A percentile compares a stretch with the other conserved stretches of the same genome.
Evolutionary conservation across 2,888 invertebrate species (phyloP).

Genomic region (Ophion ellenae): DNA sequence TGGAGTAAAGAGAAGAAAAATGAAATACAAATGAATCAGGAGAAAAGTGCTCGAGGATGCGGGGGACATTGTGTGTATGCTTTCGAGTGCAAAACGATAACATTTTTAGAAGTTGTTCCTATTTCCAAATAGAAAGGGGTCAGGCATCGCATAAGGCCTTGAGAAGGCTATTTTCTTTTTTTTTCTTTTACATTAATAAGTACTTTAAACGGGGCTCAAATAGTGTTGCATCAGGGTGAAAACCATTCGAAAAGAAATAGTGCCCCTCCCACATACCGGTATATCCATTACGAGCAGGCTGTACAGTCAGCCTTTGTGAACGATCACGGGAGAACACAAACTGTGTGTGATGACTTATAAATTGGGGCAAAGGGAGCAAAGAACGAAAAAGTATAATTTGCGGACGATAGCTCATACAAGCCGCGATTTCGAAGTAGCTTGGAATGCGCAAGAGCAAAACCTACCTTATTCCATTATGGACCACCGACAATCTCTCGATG

Average conservation of each 20-base stretch:
- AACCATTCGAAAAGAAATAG: background rate
- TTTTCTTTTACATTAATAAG: background rate
- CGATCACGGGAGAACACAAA: constrained; percentile 29
- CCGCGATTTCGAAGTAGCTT: constrained; percentile 66
- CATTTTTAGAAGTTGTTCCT: background rate
- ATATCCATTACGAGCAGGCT: background rate
- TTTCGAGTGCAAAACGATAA: background rate
- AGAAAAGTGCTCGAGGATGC: background rate
- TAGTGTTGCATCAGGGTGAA: background rate
- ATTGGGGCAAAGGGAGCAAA: constrained; percentile 26
- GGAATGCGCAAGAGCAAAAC: constrained; percentile 68
- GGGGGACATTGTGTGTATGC: background rate
- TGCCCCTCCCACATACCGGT: background rate
- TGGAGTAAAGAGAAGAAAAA: background rate
- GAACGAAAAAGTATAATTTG: constrained; percentile 42
- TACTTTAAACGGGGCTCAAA: background rate
- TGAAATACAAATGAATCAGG: background rate
- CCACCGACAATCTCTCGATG: constrained; percentile 50
- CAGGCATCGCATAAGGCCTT: background rate
- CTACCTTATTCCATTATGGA: constrained; percentile 68
- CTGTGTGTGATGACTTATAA: constrained; percentile 30
- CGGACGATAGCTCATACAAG: constrained; percentile 66
- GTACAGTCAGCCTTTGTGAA: constrained; percentile 25
- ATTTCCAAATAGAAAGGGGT: background rate
- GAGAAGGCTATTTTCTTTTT: background rate